Evolutionary conservation across 2,113 vertebrate species (phyloP).

Genomic region (Pollachius pollachius): DNA sequence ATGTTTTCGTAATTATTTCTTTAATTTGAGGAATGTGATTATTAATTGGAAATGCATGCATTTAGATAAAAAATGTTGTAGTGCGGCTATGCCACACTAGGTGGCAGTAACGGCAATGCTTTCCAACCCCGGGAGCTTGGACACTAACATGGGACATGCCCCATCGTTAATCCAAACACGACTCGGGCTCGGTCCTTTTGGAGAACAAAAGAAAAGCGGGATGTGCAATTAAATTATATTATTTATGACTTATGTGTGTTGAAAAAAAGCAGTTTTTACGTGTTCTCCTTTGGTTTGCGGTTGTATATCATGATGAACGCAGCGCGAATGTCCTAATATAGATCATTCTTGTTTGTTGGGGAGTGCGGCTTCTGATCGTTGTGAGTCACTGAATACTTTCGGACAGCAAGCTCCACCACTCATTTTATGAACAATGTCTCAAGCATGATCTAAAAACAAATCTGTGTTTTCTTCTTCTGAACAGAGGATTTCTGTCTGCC

Average conservation of each 20-base stretch:
- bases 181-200: conserved; percentile 36
- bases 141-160: conserved; percentile 24
- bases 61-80: conserved; percentile 64
- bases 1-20: conserved; percentile 50
- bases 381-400: background rate
- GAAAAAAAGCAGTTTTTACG: conserved; percentile 46
- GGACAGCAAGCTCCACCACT: background rate
- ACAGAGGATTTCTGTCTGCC: conserved; percentile 15
- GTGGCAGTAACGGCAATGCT: conserved; percentile 70
- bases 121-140: conserved; percentile 48
- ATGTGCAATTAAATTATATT: conserved; percentile 53
- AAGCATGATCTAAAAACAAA: conserved; percentile 34
- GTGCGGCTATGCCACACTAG: conserved; percentile 71
- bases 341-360: conserved; percentile 14
- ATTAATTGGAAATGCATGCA: conserved; percentile 65
- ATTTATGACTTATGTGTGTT: conserved; percentile 54
- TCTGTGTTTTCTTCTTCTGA: conserved; percentile 24
- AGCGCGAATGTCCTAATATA: conserved; percentile 43
- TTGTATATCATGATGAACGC: conserved; percentile 40
- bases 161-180: conserved; percentile 33
- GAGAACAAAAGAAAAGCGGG: conserved; percentile 35
- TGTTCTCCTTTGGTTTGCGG: conserved; percentile 46
- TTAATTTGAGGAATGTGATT: conserved; percentile 71
- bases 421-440: conserved; percentile 36
- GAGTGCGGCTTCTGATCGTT: conserved; percentile 18